A percentile compares a stretch with the other conserved stretches of the same genome.
Conservation (phyloP, 2,113 vertebrate species). For the Rhadina sibilatrix region DNA sequence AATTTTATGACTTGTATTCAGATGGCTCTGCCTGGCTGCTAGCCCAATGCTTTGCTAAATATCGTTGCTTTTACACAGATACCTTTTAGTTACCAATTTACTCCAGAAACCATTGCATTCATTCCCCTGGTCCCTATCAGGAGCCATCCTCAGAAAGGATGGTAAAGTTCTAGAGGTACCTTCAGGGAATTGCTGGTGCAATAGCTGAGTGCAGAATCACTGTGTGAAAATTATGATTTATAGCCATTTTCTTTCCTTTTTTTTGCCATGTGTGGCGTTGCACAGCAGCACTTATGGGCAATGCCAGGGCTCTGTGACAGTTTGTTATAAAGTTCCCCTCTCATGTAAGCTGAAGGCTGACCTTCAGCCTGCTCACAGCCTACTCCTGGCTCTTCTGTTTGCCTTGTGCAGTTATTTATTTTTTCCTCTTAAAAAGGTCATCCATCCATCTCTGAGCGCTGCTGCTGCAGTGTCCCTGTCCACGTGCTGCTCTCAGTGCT, state of each 20-base stretch:
- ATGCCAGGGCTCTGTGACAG: background rate
- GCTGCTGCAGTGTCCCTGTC: background rate
- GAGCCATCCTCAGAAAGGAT: background rate
- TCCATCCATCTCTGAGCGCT: background rate
- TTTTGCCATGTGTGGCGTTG: background rate
- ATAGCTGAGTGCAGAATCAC: background rate
- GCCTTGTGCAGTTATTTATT: background rate
- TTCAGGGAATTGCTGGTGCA: background rate
- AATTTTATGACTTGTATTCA: background rate
- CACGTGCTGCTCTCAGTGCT: background rate
- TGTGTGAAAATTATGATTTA: background rate
- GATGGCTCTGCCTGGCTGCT: background rate
- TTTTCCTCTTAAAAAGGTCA: background rate
- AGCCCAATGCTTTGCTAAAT: background rate
- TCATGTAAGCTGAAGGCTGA: constrained; percentile 13
- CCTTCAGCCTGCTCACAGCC: constrained; percentile 3
- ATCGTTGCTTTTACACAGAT: background rate
- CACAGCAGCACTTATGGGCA: background rate
- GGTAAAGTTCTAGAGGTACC: background rate
- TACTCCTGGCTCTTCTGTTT: background rate
- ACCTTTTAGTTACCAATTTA: background rate
- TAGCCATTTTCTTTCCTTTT: background rate
- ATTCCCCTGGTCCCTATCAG: background rate
- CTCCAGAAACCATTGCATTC: background rate
- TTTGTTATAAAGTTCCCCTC: background rate